Percentiles rank a stretch among this genome's conserved stretches.
These are phyloP conservation scores for Scartelaos histophorus DNA, from an alignment of 2,113 vertebrate genomes.

Conservation along the genomic window DNA sequence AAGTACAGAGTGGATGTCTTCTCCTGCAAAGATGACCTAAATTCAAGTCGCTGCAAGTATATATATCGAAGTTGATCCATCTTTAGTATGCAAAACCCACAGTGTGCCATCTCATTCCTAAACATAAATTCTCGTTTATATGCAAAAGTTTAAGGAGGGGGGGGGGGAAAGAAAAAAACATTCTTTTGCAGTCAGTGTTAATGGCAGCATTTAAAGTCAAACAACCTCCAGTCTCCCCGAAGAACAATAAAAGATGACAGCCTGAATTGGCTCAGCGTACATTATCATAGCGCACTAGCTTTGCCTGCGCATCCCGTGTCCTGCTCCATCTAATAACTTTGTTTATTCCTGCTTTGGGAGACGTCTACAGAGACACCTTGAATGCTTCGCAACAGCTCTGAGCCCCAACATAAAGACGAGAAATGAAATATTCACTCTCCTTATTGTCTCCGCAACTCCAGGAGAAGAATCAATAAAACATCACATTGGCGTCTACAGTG, in stretches of 20 bases:
- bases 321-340: slow-evolving; percentile 70
- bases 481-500: slow-evolving; percentile 58
- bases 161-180: background rate
- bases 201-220: slow-evolving; percentile 58
- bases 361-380: slow-evolving; percentile 66
- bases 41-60: slow-evolving; percentile 58
- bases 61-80: slow-evolving; percentile 63
- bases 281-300: slow-evolving; percentile 42
- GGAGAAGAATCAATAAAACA: slow-evolving; percentile 77
- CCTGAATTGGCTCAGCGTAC: slow-evolving; percentile 44
- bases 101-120: slow-evolving; percentile 33
- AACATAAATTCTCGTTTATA: slow-evolving; percentile 64
- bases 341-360: slow-evolving; percentile 68
- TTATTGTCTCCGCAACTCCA: slow-evolving; percentile 73
- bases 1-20: slow-evolving; percentile 48
- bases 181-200: slow-evolving; percentile 27
- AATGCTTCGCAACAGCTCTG: slow-evolving; percentile 61
- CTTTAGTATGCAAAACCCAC: slow-evolving; percentile 57
- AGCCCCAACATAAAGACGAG: slow-evolving; percentile 67
- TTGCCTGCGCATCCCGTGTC: slow-evolving; percentile 51
- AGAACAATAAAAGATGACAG: slow-evolving; percentile 64
- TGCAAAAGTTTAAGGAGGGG: slow-evolving; percentile 40
- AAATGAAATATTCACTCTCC: slow-evolving; percentile 68
- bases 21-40: slow-evolving; percentile 61
- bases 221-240: slow-evolving; percentile 38